Conservation (phyloP, 2,888 invertebrate genomes). For the Trissonchulus latispiculum region DNA sequence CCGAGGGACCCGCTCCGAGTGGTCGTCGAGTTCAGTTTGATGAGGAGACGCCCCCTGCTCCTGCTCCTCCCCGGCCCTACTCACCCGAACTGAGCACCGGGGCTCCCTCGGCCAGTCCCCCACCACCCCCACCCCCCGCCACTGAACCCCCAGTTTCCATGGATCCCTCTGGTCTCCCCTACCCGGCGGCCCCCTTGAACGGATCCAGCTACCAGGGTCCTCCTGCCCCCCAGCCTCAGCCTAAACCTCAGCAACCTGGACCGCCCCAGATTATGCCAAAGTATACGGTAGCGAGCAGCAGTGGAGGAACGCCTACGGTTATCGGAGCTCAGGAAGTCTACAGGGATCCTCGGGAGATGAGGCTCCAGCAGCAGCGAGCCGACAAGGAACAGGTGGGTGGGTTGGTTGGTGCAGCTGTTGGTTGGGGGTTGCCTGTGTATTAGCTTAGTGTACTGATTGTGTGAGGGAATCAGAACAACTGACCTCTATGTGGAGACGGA, state of each 20-base stretch:
- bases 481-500: too few species aligned
- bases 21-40: too few species aligned
- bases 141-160: neutral
- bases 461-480: too few species aligned
- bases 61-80: too few species aligned
- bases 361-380: slow-evolving; percentile 31
- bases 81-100: neutral
- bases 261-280: neutral
- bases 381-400: slow-evolving; percentile 29
- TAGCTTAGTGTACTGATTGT: too few species aligned
- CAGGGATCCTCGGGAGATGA: slow-evolving; percentile 57
- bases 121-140: neutral
- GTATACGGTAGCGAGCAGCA: neutral
- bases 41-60: too few species aligned
- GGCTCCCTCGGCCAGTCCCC: neutral
- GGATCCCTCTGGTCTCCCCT: too few species aligned
- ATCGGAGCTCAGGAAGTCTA: slow-evolving; percentile 98
- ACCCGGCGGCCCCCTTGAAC: too few species aligned
- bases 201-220: neutral
- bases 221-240: neutral
- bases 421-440: too few species aligned
- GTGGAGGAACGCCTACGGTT: slow-evolving; percentile 49
- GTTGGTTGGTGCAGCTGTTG: too few species aligned
- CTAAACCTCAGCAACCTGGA: neutral
- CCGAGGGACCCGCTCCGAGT: too few species aligned